phyloP scores from a whole-genome alignment of 1,140 invertebrate species.

The Magallana ariakensis region DNA sequence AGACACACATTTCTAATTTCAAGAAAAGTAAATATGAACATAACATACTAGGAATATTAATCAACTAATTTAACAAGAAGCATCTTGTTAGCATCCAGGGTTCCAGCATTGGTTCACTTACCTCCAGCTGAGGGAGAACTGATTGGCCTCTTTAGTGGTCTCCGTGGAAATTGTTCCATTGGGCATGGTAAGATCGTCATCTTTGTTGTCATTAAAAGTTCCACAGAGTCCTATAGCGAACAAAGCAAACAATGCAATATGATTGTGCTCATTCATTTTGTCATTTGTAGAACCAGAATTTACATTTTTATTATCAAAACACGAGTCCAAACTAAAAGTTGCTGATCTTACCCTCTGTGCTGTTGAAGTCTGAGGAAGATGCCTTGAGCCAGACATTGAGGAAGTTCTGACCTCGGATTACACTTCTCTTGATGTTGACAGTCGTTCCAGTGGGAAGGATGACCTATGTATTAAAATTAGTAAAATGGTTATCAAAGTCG shows the following conservation, averaged over 20 bases:
- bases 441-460: constrained; percentile 63
- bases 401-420: constrained; percentile 63
- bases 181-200: constrained; percentile 64
- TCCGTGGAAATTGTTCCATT: constrained; percentile 62
- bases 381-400: constrained; percentile 71
- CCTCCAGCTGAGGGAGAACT: constrained; percentile 67
- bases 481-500: too few species aligned
- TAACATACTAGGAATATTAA: too few species aligned
- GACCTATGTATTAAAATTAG: constrained; percentile 47
- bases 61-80: too few species aligned
- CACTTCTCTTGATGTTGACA: constrained; percentile 61
- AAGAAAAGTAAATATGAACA: too few species aligned
- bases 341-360: constrained; percentile 60
- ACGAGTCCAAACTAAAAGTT: background rate
- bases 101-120: constrained; percentile 24
- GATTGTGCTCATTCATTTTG: background rate
- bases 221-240: constrained; percentile 71
- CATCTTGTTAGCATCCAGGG: too few species aligned
- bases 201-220: constrained; percentile 63
- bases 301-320: background rate
- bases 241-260: background rate
- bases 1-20: too few species aligned
- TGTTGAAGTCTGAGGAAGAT: constrained; percentile 63
- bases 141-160: constrained; percentile 51
- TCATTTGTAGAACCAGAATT: background rate